Evolutionary conservation across 1,140 invertebrate species (phyloP), one percentile per base, ranked within the genome.

Genomic region (Papilio machaon): DNA sequence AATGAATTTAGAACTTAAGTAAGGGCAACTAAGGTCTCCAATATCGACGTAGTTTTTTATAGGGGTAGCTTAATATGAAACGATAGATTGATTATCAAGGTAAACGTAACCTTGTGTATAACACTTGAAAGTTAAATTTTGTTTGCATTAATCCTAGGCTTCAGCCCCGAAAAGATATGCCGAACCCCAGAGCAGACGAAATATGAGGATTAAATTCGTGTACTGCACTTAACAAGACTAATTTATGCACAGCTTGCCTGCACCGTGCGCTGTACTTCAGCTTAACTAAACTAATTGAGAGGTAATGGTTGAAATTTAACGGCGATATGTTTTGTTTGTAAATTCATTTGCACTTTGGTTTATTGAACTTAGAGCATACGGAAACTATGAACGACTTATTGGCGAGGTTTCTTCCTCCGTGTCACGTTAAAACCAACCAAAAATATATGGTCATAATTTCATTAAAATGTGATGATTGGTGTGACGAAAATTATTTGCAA

Each of bases 171-270:
- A 92, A 91, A 94, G 91, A 94, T 92, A 92, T 91, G 88, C 91
- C 90, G 89, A 91, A 90, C 87, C 87, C 87, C 86, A 82, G 86
- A 80, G 89, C 91, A 94, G 90, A 93, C 92, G 92, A 93, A 94
- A 94, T 94, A 94, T 93, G 92, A 93, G 92, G 92, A 94, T 94
- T 93, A 94, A 93, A 94, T 94, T 94, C 92, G 90, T 90, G 92
- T 89, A 92, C 86, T 91, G 89, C 91, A 92, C 89, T 93, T 93
- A 94, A 93, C 91, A 90, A 94, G 91, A 89, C 91, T 92, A 93
- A 94, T 94, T 94, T 94, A 93, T 93, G 90, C 88, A 85, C 84
- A 85, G 85, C 87, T 87, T 89, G 88, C 87, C 76, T 89, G 88
- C 89, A 88, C 81, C 85, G 77, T 80, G 77, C 58, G 84, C 83